Base-by-base conservation (phyloP, 2,797 vertebrate genomes). In the Chaetodon trifasciatus region DNA sequence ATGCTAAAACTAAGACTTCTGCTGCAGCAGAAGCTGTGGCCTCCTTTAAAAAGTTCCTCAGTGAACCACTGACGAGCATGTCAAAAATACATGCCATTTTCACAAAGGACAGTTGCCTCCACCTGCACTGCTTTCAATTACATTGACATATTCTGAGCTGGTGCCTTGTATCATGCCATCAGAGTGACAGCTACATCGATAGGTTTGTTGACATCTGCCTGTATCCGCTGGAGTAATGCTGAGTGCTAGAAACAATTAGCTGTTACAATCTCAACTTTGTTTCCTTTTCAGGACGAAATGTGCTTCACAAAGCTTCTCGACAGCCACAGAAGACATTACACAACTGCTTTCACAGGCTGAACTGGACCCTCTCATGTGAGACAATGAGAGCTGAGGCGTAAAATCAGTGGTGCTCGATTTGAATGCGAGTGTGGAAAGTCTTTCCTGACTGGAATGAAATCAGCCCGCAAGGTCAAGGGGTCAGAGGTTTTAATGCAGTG, bases 371-470 rank as follows among this genome's bases (percentile, higher is more conserved):
- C 28, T 3, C 28, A 32, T 32, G 28, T 32, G 28, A 32, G 28
- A 32, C 28, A 32, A 32, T 32, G 28, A 32, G 28, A 12, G n/a
- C 32, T 32, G 44, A 60, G 40, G 37, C 4, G 16, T 32, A 39
- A 35, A 76, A 46, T 58, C n/a, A 63, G 24, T 11, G 24, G 21
- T 6, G 49, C 39, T 13, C 5, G 6, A n/a, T 75, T 62, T 57
- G 53, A 65, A 77, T 16, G 19, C 24, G 4, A 46, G 23, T n/a
- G 4, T 11, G 15, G 1, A 3, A 58, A 32, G 52, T 60, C 61
- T 72, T 37, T 69, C 21, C 44, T 6, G 21, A 42, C 28, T 50
- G 57, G 4, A 75, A 60, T 74, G n/a, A 76, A 80, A 82, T 72
- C 61, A 71, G 40, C 39, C 28, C 46, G 8, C 21, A 16, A 76